These are phyloP conservation scores for pig (Sus scrofa) DNA, from an alignment of 2,113 vertebrate genomes.

Conservation along the genomic window DNA sequence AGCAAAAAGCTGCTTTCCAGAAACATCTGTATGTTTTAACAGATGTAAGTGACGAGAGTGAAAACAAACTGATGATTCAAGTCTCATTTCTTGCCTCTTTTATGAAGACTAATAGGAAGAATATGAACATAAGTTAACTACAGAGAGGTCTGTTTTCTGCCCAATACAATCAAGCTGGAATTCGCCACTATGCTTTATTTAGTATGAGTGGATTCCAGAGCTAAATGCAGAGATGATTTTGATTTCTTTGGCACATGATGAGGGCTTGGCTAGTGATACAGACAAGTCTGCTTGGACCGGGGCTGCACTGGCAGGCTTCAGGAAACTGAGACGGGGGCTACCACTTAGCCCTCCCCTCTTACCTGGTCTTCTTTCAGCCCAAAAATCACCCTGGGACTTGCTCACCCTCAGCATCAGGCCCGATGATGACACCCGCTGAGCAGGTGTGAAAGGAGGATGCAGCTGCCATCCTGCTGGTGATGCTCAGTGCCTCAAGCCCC, in stretches of 20 bases:
- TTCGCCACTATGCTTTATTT: neutral
- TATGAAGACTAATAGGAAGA: neutral
- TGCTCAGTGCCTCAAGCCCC: neutral
- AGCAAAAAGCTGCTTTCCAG: conserved; percentile 21
- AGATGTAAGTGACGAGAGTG: neutral
- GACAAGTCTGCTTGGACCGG: neutral
- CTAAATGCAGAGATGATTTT: neutral
- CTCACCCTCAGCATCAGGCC: neutral
- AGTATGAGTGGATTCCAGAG: neutral
- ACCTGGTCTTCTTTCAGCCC: neutral
- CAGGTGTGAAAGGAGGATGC: neutral
- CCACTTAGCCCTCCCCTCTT: neutral
- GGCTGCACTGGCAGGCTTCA: neutral
- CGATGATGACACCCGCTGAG: neutral
- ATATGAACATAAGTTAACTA: neutral
- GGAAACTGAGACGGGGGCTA: neutral
- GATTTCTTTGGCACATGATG: neutral
- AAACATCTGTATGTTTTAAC: neutral
- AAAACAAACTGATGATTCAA: conserved; percentile 22
- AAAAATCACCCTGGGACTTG: neutral
- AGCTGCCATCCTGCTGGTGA: neutral
- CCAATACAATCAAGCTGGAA: neutral
- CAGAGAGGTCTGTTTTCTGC: neutral
- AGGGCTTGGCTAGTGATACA: neutral
- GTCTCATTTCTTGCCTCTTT: neutral